A percentile compares a stretch with the other conserved stretches of the same genome.
Evolutionary conservation across 2,888 invertebrate genomes (phyloP).

Genomic region (Andrena haemorrhoa): DNA sequence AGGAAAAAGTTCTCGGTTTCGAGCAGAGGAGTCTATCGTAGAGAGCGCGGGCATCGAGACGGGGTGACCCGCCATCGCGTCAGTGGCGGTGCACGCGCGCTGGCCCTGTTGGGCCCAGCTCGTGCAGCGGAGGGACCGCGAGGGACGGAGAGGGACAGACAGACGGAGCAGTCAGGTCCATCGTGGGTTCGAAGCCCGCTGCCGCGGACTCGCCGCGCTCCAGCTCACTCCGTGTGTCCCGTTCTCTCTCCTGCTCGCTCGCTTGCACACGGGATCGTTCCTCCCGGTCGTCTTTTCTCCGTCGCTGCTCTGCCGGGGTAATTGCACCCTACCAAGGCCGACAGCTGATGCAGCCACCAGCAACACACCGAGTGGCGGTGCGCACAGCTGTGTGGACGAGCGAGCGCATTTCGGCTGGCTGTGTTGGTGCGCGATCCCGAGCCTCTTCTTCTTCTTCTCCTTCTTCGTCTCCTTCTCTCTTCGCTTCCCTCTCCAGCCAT

Average conservation of each 20-base stretch:
- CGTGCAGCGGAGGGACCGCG: slow-evolving; percentile 8
- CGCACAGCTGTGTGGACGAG: slow-evolving; percentile 61
- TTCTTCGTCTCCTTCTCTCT: no score
- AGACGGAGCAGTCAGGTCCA: slow-evolving; percentile 67
- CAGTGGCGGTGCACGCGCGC: slow-evolving; percentile 22
- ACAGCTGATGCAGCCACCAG: slow-evolving; percentile 84
- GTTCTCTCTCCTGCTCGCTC: slow-evolving; percentile 22
- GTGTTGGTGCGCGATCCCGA: slow-evolving; percentile 19
- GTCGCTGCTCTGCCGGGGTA: slow-evolving; percentile 81
- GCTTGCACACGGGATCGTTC: slow-evolving; percentile 48
- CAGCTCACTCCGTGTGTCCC: slow-evolving; percentile 30
- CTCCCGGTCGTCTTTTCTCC: slow-evolving; percentile 61
- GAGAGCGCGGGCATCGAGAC: slow-evolving; percentile 35
- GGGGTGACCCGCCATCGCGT: slow-evolving; percentile 16
- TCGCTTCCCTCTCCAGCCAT: no score
- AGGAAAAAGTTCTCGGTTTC: not conserved
- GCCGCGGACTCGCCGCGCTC: slow-evolving; percentile 53
- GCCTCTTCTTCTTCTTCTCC: slow-evolving; percentile 1
- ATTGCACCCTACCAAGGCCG: slow-evolving; percentile 85
- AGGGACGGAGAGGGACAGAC: slow-evolving; percentile 33
- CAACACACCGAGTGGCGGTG: slow-evolving; percentile 50
- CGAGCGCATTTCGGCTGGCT: slow-evolving; percentile 26
- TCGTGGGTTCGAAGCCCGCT: slow-evolving; percentile 74
- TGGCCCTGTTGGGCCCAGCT: slow-evolving; percentile 10
- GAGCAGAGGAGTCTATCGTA: slow-evolving; percentile 44